Base-by-base conservation (phyloP, 1,140 invertebrate species). In the Pseudachorutes palmiensis region DNA sequence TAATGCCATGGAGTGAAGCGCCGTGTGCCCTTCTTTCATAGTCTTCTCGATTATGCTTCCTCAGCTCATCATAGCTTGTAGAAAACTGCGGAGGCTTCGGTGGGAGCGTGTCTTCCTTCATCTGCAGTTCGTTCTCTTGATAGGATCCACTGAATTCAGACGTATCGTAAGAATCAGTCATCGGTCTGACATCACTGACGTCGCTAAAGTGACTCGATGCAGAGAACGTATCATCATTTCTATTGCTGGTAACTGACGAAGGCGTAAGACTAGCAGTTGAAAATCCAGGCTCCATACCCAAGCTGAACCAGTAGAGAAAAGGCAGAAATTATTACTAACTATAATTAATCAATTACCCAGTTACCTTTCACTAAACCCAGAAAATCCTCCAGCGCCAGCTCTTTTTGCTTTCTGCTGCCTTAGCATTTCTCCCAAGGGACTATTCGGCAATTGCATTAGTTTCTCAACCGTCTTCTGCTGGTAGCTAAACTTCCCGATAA, bases 401-500 rank as follows among this genome's bases (percentile, higher is more conserved):
- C 55, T 5, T 12, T 26, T 57, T 63, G 32, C 78, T 79, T 68
- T 74, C 65, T 73, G 69, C 57, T 83, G 81, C n/a, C 83, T 77
- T 16, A 86, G 75, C 58, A 83, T 77, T 70, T 85, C 83, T 5
- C 82, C 85, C 16, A 87, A 76, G 66, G 76, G 77, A 77, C 82
- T 83, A 69, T 84, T 80, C 3, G 87, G 87, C 29, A 89, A 76
- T 12, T 82, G 80, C 85, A 90, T 87, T 1, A 90, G 78, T 77
- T 88, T 89, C 67, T 89, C 87, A 2, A 85, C 84, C 76, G 87
- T 89, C 67, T 81, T 83, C 48, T 78, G 75, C 76, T 88, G 86
- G 72, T 90, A 90, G 1, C 87, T 89, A 48, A 89, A 78, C 78
- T 89, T 89, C 2, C 88, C 88, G 1, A 87, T 51, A 73, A 90